Conservation (phyloP, 2,113 vertebrate species). For the Zosterops hypoxanthus region DNA sequence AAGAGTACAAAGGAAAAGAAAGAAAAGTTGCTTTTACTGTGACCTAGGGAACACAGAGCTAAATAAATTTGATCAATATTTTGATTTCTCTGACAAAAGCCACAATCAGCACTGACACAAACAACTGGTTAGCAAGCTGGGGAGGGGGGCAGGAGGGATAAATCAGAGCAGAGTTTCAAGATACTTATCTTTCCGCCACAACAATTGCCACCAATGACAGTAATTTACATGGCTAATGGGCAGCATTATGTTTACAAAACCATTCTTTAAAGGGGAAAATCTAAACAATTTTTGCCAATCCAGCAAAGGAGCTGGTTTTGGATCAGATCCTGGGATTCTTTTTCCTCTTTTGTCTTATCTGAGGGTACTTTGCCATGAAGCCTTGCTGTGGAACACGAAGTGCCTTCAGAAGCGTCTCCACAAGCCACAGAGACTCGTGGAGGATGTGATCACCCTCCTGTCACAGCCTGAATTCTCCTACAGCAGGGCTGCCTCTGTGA, state of each 20-base stretch:
- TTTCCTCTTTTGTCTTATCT: background rate
- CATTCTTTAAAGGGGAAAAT: background rate
- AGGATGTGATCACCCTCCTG: background rate
- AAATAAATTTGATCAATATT: slow-evolving; percentile 39
- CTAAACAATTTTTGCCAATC: slow-evolving; percentile 4
- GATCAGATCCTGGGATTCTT: background rate
- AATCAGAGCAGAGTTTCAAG: slow-evolving; percentile 17
- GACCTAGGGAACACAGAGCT: slow-evolving; percentile 23
- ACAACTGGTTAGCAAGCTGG: slow-evolving; percentile 16
- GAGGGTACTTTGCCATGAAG: background rate
- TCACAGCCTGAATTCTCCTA: background rate
- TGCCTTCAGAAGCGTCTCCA: background rate
- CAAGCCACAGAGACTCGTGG: background rate
- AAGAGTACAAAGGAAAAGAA: background rate
- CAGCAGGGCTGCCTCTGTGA: background rate
- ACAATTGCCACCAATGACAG: slow-evolving; percentile 45
- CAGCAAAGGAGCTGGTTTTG: background rate
- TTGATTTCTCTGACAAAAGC: slow-evolving; percentile 53
- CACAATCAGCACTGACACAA: background rate
- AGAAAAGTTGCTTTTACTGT: background rate
- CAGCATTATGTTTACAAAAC: slow-evolving; percentile 49
- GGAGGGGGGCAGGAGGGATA: background rate
- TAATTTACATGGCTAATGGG: slow-evolving; percentile 54
- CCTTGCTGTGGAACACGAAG: fast-evolving
- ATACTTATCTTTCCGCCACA: slow-evolving; percentile 29